Conservation (phyloP, 1,140 invertebrate genomes). For the Sipha flava region DNA sequence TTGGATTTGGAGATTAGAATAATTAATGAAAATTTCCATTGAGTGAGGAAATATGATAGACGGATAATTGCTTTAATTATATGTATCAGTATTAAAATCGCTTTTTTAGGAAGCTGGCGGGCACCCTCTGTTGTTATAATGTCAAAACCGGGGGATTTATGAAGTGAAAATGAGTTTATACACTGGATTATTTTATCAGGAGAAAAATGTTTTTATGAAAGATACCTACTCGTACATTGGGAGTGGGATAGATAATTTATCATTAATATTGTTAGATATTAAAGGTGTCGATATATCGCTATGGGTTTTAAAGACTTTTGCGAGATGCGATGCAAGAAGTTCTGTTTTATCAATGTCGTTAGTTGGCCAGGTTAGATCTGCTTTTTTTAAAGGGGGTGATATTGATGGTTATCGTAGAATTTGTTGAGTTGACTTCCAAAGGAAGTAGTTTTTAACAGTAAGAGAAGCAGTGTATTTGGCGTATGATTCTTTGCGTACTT, state of each 20-base stretch:
- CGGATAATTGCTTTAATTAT: conserved; percentile 22
- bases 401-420: not conserved
- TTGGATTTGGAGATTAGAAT: conserved; percentile 40
- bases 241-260: not conserved
- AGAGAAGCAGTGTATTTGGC: not conserved
- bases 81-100: not conserved
- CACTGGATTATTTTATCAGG: not conserved
- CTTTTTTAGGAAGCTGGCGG: conserved; percentile 20
- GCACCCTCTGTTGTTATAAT: not conserved
- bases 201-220: not conserved
- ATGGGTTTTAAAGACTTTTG: not conserved
- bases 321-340: not conserved
- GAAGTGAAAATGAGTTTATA: not conserved
- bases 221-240: not conserved
- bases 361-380: too few species aligned
- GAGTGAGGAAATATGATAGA: conserved; percentile 9
- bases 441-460: not conserved
- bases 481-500: not conserved
- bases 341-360: not conserved
- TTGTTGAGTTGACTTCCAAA: not conserved
- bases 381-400: too few species aligned
- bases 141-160: conserved; percentile 28
- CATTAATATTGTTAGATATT: not conserved
- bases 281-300: not conserved
- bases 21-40: conserved; percentile 42